Percentiles rank a stretch among this genome's conserved stretches.
Evolutionary conservation across 2,113 vertebrate genomes (phyloP).

Genomic region (Murina feae): DNA sequence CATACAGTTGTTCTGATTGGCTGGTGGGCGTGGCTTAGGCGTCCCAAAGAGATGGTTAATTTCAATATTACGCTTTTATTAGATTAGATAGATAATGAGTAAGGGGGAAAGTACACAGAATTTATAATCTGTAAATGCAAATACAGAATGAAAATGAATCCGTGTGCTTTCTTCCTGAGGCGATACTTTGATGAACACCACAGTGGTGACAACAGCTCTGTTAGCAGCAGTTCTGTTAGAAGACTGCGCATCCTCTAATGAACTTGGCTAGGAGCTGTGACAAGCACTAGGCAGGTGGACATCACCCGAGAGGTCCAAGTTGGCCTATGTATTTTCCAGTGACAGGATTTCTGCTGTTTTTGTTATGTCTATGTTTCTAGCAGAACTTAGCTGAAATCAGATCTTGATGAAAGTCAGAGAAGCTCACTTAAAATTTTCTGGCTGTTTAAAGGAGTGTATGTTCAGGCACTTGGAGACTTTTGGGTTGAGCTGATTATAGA

Average conservation of each 20-base stretch:
- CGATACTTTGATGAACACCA: conserved; percentile 22
- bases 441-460: neutral
- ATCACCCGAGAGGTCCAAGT: neutral
- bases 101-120: too few species aligned
- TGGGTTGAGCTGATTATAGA: neutral
- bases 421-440: neutral
- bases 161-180: neutral
- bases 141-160: too few species aligned
- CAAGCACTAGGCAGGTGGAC: neutral
- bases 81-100: too few species aligned
- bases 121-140: too few species aligned
- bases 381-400: neutral
- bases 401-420: neutral
- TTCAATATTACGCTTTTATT: too few species aligned
- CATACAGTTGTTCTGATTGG: too few species aligned
- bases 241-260: neutral
- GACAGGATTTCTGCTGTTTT: neutral
- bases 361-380: neutral
- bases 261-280: neutral
- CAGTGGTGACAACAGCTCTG: neutral
- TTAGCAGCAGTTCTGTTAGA: neutral
- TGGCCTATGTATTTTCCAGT: neutral
- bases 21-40: too few species aligned
- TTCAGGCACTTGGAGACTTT: neutral
- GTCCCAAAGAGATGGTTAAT: too few species aligned